Evolutionary conservation across 2,797 vertebrate species (phyloP).

Genomic region (Smutsia temminckii): DNA sequence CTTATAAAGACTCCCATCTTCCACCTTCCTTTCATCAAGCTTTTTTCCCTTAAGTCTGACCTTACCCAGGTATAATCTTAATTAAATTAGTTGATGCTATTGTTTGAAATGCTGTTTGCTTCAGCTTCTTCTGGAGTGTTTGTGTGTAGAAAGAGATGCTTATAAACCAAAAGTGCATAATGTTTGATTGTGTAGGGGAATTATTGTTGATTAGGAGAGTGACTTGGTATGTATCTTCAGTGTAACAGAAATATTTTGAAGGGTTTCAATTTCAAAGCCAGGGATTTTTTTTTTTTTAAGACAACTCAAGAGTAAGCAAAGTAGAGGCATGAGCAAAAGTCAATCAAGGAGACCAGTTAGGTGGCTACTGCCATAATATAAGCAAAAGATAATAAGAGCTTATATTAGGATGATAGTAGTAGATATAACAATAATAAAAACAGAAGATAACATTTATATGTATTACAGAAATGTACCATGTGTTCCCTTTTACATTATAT

Average conservation of each 20-base stretch:
- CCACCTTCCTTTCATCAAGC: not conserved
- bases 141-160: not conserved
- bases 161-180: not conserved
- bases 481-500: not conserved
- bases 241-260: not conserved
- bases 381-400: not conserved
- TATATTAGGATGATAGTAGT: not conserved
- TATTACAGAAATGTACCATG: not conserved
- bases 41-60: constrained; percentile 8
- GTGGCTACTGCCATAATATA: not conserved
- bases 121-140: not conserved
- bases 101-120: constrained; percentile 31
- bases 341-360: not conserved
- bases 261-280: not conserved
- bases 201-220: not conserved
- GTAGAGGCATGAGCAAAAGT: not conserved
- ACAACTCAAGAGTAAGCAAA: not conserved
- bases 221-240: not conserved
- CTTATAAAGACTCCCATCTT: not conserved
- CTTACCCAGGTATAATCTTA: not conserved
- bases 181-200: not conserved
- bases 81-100: not conserved
- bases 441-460: not conserved
- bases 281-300: not conserved
- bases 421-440: constrained; percentile 23